Conservation (phyloP, 1,140 invertebrate genomes). For the Mycetomoellerius zeteki region DNA sequence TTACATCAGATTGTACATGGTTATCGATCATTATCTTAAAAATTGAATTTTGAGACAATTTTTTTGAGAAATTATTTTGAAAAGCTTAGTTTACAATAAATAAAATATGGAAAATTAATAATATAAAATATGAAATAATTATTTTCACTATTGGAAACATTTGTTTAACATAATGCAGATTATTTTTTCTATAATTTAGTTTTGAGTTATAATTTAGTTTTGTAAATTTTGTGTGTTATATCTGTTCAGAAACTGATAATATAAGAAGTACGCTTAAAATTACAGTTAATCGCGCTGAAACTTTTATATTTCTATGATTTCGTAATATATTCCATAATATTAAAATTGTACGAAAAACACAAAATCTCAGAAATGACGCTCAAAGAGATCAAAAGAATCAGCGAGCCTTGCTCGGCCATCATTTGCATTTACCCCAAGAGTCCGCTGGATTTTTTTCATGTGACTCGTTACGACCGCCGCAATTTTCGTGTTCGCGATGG, state of each 20-base stretch:
- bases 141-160: background rate
- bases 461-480: constrained; percentile 26
- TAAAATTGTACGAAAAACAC: constrained; percentile 25
- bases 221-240: background rate
- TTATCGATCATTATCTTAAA: background rate
- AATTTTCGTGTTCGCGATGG: constrained; percentile 35
- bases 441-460: constrained; percentile 15
- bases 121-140: too few species aligned
- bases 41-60: background rate
- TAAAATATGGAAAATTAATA: too few species aligned
- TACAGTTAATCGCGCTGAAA: background rate
- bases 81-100: too few species aligned
- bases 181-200: background rate
- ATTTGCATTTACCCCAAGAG: constrained; percentile 43
- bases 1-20: background rate
- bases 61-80: background rate
- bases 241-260: background rate
- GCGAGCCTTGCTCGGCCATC: constrained; percentile 21
- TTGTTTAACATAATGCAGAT: background rate
- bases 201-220: background rate
- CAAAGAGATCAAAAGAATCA: constrained; percentile 47
- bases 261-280: background rate
- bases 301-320: background rate
- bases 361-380: constrained; percentile 33
- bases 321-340: constrained; percentile 18